Base-by-base conservation (phyloP, 2,888 invertebrate species). In the Euproctis similis region DNA sequence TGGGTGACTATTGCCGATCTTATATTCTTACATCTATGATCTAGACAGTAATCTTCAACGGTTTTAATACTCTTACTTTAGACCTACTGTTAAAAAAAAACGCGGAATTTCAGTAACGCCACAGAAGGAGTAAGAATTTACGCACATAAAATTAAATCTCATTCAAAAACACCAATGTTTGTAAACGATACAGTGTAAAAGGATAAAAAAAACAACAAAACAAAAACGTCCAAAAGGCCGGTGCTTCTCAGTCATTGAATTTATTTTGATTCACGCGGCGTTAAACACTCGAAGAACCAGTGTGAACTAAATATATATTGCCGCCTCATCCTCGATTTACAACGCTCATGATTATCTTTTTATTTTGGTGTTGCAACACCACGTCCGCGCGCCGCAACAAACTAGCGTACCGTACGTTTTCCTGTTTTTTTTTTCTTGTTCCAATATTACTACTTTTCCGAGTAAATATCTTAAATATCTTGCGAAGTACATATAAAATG, bases 391-490 rank as follows among this genome's bases (percentile, higher is more conserved):
- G 5, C 11, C n/a, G 13, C 12, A 12, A n/a, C 23, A 22, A 22
- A 12, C 23, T 6, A n/a, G 23, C 13, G n/a, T 22, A 7, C 5
- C 10, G 1, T 22, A 22, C 11, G n/a, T 48, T 52, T 50, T 53
- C 47, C 46, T 53, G 46, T 40, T 44, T n/a, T n/a, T n/a, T n/a
- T n/a, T n/a, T n/a, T n/a, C n/a, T n/a, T 17, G 12, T 22, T 25
- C 37, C 33, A 25, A 30, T 37, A 39, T 39, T 35, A 31, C n/a
- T n/a, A n/a, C 9, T 39, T 37, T 48, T 33, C 42, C 26, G 26
- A 43, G 46, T 46, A 53, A 26, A 26, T 16, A 5, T 20, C 37
- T 42, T 49, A 47, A 32, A 25, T 46, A 39, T 47, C 44, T 40
- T 36, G 30, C 24, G 23, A 14, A 14, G 14, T 14, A 14, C 14